A percentile compares a stretch with the other conserved stretches of the same genome.
Evolutionary conservation across 2,797 vertebrate genomes (phyloP).

Genomic region (Oreochromis mossambicus): DNA sequence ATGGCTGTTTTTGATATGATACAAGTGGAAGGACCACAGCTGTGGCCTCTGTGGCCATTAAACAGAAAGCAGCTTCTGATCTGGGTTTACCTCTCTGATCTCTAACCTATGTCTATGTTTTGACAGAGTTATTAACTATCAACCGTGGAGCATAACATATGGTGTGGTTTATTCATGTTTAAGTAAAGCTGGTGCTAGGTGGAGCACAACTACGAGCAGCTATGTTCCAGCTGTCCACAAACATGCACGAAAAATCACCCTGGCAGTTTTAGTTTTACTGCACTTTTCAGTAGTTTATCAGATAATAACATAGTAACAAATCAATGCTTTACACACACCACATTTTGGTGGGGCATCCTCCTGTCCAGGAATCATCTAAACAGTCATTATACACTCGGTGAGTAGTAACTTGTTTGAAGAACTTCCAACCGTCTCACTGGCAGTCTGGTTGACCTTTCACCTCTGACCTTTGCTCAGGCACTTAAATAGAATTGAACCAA

Average conservation of each 20-base stretch:
- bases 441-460: slow-evolving; percentile 8
- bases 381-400: neutral
- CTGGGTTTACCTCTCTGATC: neutral
- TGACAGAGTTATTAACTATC: neutral
- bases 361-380: neutral
- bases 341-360: neutral
- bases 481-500: neutral
- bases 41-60: neutral
- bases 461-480: slow-evolving; percentile 17
- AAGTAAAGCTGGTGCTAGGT: neutral
- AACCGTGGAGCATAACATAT: neutral
- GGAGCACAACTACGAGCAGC: rapidly evolving
- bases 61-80: neutral
- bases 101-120: neutral
- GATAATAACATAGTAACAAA: neutral
- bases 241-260: neutral
- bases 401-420: neutral
- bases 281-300: neutral
- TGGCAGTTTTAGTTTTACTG: neutral
- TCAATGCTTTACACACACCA: neutral
- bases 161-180: neutral
- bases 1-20: neutral
- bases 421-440: neutral
- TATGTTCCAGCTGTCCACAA: rapidly evolving
- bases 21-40: neutral